These are phyloP conservation scores for Leptinotarsa peninsularis DNA, from an alignment of 2,888 invertebrate genomes.

Conservation along the genomic window DNA sequence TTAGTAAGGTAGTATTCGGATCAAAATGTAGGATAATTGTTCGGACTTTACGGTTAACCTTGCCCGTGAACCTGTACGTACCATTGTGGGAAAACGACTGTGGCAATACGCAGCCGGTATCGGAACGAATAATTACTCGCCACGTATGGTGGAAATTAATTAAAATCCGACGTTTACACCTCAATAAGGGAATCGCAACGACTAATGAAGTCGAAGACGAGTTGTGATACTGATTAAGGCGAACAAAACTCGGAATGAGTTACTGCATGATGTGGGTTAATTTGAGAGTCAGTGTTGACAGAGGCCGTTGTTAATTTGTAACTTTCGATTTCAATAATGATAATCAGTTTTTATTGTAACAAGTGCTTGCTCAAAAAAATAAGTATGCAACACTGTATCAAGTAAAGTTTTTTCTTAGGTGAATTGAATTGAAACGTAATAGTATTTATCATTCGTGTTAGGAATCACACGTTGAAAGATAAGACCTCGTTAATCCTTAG, in stretches of 20 bases:
- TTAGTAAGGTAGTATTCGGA: slow-evolving; percentile 11
- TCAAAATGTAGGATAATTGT: slow-evolving; percentile 27
- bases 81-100: slow-evolving; percentile 22
- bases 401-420: too few relatives aligned
- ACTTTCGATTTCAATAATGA: not conserved
- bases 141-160: slow-evolving; percentile 23
- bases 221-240: slow-evolving; percentile 11
- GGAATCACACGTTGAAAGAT: too few relatives aligned
- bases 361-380: too few relatives aligned
- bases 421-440: too few relatives aligned
- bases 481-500: too few relatives aligned
- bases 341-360: not conserved
- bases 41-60: slow-evolving; percentile 27
- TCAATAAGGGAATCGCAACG: slow-evolving; percentile 23
- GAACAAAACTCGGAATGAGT: not conserved
- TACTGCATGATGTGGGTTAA: not conserved
- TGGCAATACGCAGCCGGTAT: slow-evolving; percentile 10
- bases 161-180: slow-evolving; percentile 22
- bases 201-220: slow-evolving; percentile 14
- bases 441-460: too few relatives aligned
- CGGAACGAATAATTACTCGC: slow-evolving; percentile 18
- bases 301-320: not conserved
- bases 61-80: slow-evolving; percentile 27
- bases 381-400: too few relatives aligned
- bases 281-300: not conserved